These are phyloP conservation scores for Bolborhynchus lineola DNA, from an alignment of 2,113 vertebrate genomes.

Conservation along the genomic window DNA sequence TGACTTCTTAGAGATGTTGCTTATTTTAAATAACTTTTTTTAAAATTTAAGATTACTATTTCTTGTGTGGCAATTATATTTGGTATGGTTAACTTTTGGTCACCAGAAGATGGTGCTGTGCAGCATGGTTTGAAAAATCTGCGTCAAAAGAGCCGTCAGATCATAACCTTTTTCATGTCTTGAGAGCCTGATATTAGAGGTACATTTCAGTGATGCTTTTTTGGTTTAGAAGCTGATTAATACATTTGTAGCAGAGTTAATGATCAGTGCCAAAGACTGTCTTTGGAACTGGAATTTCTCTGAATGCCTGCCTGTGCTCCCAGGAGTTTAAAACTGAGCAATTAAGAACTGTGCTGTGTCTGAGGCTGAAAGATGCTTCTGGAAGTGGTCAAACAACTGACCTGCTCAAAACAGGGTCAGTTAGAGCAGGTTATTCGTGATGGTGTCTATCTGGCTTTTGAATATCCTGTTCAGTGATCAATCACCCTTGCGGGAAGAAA, in stretches of 20 bases:
- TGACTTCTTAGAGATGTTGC: neutral
- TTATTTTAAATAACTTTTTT: neutral
- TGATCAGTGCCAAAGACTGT: neutral
- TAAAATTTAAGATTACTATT: neutral
- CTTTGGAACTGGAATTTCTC: neutral
- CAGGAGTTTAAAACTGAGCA: neutral
- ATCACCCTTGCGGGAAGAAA: neutral
- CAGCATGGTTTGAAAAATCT: neutral
- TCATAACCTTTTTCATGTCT: neutral
- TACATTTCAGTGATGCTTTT: neutral
- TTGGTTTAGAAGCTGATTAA: neutral
- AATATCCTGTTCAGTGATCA: neutral
- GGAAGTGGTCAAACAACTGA: neutral
- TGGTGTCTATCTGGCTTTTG: neutral
- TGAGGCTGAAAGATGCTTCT: neutral
- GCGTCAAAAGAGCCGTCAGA: neutral
- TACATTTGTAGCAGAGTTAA: neutral
- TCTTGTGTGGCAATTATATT: neutral
- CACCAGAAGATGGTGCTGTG: conserved; percentile 73
- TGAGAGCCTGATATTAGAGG: neutral
- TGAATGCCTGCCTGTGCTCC: neutral
- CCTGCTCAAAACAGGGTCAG: neutral
- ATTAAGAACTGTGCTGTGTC: neutral
- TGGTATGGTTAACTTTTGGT: neutral
- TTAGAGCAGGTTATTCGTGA: neutral